These are phyloP conservation scores for Macroteleia sp. DNA, from an alignment of 2,888 invertebrate species.

Conservation along the genomic window DNA sequence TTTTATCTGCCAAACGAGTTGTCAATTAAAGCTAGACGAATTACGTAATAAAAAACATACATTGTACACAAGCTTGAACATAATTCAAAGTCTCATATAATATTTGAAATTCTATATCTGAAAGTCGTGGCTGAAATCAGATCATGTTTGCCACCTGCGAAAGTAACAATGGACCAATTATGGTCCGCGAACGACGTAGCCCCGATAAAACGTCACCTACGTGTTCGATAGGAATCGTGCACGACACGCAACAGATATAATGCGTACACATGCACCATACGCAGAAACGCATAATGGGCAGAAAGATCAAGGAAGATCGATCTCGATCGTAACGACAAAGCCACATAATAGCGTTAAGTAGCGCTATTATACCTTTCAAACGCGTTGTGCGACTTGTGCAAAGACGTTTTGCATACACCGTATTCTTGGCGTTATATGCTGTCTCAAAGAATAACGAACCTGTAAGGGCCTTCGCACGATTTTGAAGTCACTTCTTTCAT, in stretches of 20 bases:
- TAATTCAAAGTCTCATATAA: conserved; percentile 38
- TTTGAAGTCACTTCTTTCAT: conserved; percentile 3
- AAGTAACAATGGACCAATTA: conserved; percentile 79
- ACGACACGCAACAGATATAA: conserved; percentile 55
- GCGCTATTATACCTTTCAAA: conserved; percentile 66
- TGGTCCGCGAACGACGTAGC: conserved; percentile 65
- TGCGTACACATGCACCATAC: conserved; percentile 58
- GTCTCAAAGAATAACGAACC: conserved; percentile 44
- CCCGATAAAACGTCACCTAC: conserved; percentile 74
- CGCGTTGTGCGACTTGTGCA: conserved; percentile 50
- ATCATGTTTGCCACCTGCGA: conserved; percentile 59
- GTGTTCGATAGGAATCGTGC: conserved; percentile 73
- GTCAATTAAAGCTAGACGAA: conserved; percentile 18
- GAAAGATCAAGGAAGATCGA: conserved; percentile 60
- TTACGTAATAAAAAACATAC: background rate
- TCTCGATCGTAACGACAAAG: conserved; percentile 67
- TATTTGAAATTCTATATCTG: conserved; percentile 48
- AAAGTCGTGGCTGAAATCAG: conserved; percentile 32
- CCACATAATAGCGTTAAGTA: conserved; percentile 70
- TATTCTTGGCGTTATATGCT: conserved; percentile 47
- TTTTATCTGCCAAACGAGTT: no score
- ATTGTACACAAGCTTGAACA: conserved; percentile 1
- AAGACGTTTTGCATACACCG: conserved; percentile 60
- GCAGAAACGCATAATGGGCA: conserved; percentile 63
- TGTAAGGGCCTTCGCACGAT: conserved; percentile 10